phyloP scores from a whole-genome alignment of 2,888 invertebrate species.

The Coenonympha glycerion region DNA sequence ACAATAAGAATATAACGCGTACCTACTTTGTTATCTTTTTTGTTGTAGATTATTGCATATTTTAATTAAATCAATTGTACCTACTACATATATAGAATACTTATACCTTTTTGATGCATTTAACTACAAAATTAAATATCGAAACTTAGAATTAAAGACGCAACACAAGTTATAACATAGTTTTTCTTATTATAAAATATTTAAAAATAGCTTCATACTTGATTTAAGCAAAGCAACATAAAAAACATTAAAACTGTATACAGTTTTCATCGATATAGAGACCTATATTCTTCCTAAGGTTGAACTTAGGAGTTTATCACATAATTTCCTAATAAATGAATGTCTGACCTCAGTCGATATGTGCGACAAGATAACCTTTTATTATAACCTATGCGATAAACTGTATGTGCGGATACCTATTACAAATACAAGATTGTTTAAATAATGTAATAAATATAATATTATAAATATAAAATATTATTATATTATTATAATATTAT shows the following conservation, averaged over 20 bases:
- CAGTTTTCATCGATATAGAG: background rate
- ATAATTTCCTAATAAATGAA: conserved; percentile 11
- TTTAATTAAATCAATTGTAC: too few relatives aligned
- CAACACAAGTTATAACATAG: background rate
- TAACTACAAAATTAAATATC: background rate
- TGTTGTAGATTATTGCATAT: too few relatives aligned
- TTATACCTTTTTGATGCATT: background rate
- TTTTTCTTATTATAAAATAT: too few relatives aligned
- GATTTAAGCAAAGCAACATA: too few relatives aligned
- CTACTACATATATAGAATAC: too few relatives aligned
- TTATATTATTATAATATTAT: too few relatives aligned
- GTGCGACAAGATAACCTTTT: conserved; percentile 17
- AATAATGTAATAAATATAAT: too few relatives aligned
- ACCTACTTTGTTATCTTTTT: background rate
- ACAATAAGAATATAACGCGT: conserved; percentile 2
- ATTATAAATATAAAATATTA: too few relatives aligned
- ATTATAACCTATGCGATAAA: conserved; percentile 19
- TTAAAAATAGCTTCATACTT: too few relatives aligned
- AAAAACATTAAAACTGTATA: background rate
- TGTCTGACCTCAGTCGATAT: conserved; percentile 8
- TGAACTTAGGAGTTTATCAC: conserved; percentile 1
- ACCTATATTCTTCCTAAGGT: background rate
- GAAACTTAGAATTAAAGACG: background rate
- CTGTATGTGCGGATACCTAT: background rate
- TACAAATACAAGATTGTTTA: too few relatives aligned